Evolutionary conservation across 2,888 invertebrate species (phyloP).

Genomic region (Hirtodrosophila cameraria): DNA sequence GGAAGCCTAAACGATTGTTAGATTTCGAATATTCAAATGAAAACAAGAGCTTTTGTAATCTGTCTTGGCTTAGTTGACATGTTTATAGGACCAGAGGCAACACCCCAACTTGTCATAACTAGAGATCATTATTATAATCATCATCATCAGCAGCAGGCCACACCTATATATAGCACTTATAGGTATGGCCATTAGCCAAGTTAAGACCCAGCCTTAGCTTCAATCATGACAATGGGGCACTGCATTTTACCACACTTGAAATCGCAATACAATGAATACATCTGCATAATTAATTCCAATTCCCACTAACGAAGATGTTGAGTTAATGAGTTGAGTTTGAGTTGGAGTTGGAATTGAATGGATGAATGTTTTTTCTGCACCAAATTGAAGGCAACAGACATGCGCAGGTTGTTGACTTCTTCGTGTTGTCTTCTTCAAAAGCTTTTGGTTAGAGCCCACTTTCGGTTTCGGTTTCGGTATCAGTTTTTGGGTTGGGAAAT

Average conservation of each 20-base stretch:
- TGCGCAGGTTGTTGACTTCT: slow-evolving; percentile 77
- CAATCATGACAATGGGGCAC: slow-evolving; percentile 58
- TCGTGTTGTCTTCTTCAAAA: neutral
- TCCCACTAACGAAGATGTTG: slow-evolving; percentile 76
- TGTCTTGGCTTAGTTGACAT: slow-evolving; percentile 17
- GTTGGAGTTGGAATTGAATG: too few relatives aligned
- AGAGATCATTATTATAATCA: slow-evolving; percentile 39
- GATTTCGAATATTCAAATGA: slow-evolving; percentile 35
- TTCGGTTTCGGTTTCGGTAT: slow-evolving; percentile 42
- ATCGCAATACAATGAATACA: slow-evolving; percentile 80
- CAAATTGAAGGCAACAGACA: slow-evolving; percentile 75
- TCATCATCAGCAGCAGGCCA: slow-evolving; percentile 32
- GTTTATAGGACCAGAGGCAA: slow-evolving; percentile 49
- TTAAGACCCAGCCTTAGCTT: slow-evolving; percentile 37
- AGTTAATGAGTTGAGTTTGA: slow-evolving; percentile 66
- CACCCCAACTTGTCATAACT: slow-evolving; percentile 48
- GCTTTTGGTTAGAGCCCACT: slow-evolving; percentile 45
- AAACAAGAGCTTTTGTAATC: slow-evolving; percentile 52
- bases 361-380: slow-evolving; percentile 64
- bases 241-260: slow-evolving; percentile 80
- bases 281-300: slow-evolving; percentile 80
- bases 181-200: slow-evolving; percentile 40
- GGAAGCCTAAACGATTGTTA: slow-evolving; percentile 57
- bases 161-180: slow-evolving; percentile 45
- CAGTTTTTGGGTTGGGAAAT: slow-evolving; percentile 6